phyloP scores from a whole-genome alignment of 2,113 vertebrate species.

The Phoenicopterus ruber region DNA sequence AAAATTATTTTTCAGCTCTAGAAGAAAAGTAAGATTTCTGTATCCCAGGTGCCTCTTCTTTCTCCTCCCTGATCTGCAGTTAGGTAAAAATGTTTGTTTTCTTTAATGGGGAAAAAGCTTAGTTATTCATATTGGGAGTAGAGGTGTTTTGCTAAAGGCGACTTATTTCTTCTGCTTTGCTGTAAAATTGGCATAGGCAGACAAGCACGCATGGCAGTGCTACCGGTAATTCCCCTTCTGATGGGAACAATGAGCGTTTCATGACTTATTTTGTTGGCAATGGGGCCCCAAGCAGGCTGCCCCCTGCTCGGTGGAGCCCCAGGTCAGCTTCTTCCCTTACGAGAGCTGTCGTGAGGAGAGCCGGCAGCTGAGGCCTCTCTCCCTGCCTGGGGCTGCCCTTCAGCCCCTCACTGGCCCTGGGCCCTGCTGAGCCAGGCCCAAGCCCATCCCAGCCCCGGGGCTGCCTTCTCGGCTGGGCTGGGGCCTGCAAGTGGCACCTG shows the following conservation, averaged over 20 bases:
- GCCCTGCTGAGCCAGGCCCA: too few species aligned
- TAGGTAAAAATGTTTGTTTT: not conserved
- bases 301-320: not conserved
- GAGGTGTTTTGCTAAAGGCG: not conserved
- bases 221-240: not conserved
- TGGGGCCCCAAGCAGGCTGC: accelerated
- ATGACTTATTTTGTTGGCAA: not conserved
- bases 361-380: not conserved
- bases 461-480: too few species aligned
- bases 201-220: not conserved
- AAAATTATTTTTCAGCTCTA: not conserved
- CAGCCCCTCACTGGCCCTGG: not conserved
- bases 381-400: not conserved
- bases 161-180: not conserved
- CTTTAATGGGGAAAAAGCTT: not conserved
- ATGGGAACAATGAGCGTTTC: not conserved
- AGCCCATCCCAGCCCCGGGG: not conserved
- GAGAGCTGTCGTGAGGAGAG: too few species aligned
- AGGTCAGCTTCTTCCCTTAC: not conserved
- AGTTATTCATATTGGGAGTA: not conserved
- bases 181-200: not conserved
- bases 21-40: not conserved
- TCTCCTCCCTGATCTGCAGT: not conserved
- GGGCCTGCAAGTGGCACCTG: too few species aligned
- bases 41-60: not conserved